A percentile compares a stretch with the other conserved stretches of the same genome.
These are phyloP conservation scores for Python bivittatus DNA, from an alignment of 2,113 vertebrate species.

Conservation along the genomic window DNA sequence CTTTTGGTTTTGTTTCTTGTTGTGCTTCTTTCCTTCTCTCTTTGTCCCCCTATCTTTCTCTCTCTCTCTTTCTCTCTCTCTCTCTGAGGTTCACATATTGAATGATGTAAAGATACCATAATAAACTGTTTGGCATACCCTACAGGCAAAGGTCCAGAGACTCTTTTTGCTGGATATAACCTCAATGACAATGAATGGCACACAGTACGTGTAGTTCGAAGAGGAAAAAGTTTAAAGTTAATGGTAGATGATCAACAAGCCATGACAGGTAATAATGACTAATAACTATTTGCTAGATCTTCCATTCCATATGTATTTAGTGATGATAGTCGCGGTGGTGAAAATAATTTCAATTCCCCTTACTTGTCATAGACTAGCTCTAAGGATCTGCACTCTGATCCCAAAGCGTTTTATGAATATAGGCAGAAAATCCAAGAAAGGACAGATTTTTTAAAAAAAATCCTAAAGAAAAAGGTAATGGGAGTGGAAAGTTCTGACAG, in stretches of 20 bases:
- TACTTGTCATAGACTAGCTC: not conserved
- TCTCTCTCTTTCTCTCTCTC: slow-evolving; percentile 64
- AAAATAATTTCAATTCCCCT: not conserved
- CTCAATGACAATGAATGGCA: slow-evolving; percentile 99
- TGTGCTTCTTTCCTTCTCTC: slow-evolving; percentile 49
- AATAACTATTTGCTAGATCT: not conserved
- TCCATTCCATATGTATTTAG: not conserved
- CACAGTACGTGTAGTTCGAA: slow-evolving; percentile 95
- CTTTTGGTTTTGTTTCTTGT: slow-evolving; percentile 35
- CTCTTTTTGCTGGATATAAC: slow-evolving; percentile 98
- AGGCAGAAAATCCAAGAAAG: not conserved
- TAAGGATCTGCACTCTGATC: not conserved
- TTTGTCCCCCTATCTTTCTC: slow-evolving; percentile 40
- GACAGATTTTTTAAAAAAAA: not conserved
- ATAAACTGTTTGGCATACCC: slow-evolving; percentile 92
- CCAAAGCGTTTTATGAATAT: not conserved
- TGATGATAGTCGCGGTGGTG: not conserved
- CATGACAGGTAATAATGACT: slow-evolving; percentile 78
- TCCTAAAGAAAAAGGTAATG: not conserved
- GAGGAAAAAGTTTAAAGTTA: slow-evolving; percentile 96
- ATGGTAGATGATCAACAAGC: slow-evolving; percentile 93
- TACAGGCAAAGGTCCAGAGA: slow-evolving; percentile 99
- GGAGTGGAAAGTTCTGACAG: not conserved
- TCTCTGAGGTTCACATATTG: slow-evolving; percentile 77
- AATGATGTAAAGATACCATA: slow-evolving; percentile 78